These are phyloP conservation scores for Scaptomyza hsui DNA, from an alignment of 1,140 invertebrate genomes.

Conservation along the genomic window DNA sequence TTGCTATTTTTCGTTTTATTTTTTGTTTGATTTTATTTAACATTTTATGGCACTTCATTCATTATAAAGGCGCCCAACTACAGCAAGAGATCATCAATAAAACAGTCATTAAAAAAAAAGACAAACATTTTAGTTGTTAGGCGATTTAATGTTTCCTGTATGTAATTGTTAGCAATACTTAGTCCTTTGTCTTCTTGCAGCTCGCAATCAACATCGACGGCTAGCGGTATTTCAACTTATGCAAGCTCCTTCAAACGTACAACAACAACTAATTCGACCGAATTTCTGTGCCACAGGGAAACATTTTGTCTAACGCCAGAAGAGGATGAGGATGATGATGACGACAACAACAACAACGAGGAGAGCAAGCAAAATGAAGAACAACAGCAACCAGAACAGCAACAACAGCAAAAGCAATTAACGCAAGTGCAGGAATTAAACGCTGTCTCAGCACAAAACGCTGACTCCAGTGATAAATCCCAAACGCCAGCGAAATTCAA, in stretches of 20 bases:
- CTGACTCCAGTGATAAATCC: constrained; percentile 44
- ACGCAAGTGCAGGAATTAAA: constrained; percentile 27
- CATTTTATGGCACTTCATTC: constrained; percentile 16
- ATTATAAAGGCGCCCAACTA: not conserved
- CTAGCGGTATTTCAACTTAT: constrained; percentile 83
- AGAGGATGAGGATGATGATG: constrained; percentile 65
- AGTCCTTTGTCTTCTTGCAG: constrained; percentile 63
- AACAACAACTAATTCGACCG: constrained; percentile 83
- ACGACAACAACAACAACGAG: too few species aligned
- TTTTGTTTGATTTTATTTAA: constrained; percentile 1
- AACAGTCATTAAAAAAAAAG: constrained; percentile 24
- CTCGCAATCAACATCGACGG: constrained; percentile 84
- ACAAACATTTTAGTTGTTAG: constrained; percentile 12
- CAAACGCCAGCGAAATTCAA: constrained; percentile 66
- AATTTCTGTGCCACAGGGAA: constrained; percentile 83
- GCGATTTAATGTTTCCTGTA: constrained; percentile 21
- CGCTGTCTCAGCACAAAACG: constrained; percentile 34
- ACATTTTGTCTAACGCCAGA: constrained; percentile 81
- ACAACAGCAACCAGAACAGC: constrained; percentile 24
- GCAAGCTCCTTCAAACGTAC: constrained; percentile 82
- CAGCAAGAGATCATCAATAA: constrained; percentile 16
- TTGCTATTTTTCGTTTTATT: not conserved
- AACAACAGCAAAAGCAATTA: constrained; percentile 18
- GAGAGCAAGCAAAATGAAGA: constrained; percentile 14
- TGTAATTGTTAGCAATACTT: constrained; percentile 5